Conservation (phyloP, 2,797 vertebrate genomes). For the Halcyon smyrnensis region DNA sequence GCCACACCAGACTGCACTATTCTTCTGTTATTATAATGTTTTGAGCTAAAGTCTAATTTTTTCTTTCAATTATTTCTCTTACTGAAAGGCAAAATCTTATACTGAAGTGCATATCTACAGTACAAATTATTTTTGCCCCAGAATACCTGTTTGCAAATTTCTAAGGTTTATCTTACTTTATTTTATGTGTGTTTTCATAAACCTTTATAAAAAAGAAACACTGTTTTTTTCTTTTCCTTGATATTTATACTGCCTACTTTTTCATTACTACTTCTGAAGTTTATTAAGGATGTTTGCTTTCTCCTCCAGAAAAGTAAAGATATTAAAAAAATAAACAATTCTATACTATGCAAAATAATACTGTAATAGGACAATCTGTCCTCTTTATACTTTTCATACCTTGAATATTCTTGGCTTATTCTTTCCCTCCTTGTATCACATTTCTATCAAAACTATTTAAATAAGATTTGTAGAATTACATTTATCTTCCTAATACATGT, state of each 20-base stretch:
- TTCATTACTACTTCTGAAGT: not conserved
- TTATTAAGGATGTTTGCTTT: not conserved
- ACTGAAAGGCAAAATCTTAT: slow-evolving; percentile 35
- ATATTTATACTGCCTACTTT: not conserved
- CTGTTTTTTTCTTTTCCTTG: not conserved
- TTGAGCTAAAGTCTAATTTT: slow-evolving; percentile 14
- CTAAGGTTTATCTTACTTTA: slow-evolving; percentile 12
- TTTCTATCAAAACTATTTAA: not conserved
- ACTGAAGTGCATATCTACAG: not conserved
- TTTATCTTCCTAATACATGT: not conserved
- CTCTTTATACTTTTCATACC: not conserved
- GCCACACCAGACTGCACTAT: not conserved
- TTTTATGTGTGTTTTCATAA: slow-evolving; percentile 12
- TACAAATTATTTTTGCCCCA: slow-evolving; percentile 32
- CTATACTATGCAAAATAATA: not conserved
- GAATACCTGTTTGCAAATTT: slow-evolving; percentile 24
- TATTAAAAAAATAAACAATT: not conserved
- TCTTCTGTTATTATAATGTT: slow-evolving; percentile 47
- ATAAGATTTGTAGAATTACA: not conserved
- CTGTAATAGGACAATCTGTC: not conserved
- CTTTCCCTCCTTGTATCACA: not conserved
- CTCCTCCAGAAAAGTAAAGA: not conserved
- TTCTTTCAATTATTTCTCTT: slow-evolving; percentile 45
- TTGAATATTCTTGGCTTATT: not conserved
- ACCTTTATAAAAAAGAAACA: not conserved